Evolutionary conservation across 2,113 vertebrate genomes (phyloP), one percentile per base, ranked within the genome.

Genomic region (Falco punctatus): DNA sequence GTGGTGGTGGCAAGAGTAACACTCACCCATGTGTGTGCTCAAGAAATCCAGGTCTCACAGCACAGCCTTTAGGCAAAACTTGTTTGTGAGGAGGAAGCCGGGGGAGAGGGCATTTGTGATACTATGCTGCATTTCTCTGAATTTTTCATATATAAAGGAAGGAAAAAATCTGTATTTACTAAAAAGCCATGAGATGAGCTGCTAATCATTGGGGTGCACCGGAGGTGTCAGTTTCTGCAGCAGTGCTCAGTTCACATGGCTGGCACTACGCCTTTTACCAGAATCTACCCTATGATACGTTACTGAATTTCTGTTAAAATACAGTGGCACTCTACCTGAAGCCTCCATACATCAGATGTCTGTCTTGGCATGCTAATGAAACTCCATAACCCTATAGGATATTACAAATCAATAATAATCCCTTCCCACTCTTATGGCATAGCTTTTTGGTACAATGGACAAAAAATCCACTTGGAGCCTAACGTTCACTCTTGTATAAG

Each of bases 1-100:
- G 2, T 48, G 9, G 27, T 61, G 57, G 33, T 33, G n/a, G 66
- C 74, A 86, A 13, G 40, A 66, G 64, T 7, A 33, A 46, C 69
- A 52, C 9, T 20, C 23, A 48, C 30, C 30, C 3, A 0, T 11
- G 28, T 20, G 16, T 2, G 0, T 49, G 21, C 81, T 66, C 42
- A 32, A 40, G 33, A 81, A 88, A 85, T 85, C 26, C 7, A 5
- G 17, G 38, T 70, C 51, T 74, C 24, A 27, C 16, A 33, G 33
- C 2, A 1, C 51, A 55, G 54, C 22, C 16, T 59, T 89, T 73
- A 35, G 64, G 72, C 62, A 84, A 20, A 64, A 42, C 26, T n/a
- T 42, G 4, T 19, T 19, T 66, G 11, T 38, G 69, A 86, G 54
- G 49, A 65, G 40, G 64, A 48, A 48, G 28, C 2, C 10, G 10